Evolutionary conservation across 2,797 vertebrate genomes (phyloP), one percentile per base, ranked within the genome.

Genomic region (Apogon talboti): DNA sequence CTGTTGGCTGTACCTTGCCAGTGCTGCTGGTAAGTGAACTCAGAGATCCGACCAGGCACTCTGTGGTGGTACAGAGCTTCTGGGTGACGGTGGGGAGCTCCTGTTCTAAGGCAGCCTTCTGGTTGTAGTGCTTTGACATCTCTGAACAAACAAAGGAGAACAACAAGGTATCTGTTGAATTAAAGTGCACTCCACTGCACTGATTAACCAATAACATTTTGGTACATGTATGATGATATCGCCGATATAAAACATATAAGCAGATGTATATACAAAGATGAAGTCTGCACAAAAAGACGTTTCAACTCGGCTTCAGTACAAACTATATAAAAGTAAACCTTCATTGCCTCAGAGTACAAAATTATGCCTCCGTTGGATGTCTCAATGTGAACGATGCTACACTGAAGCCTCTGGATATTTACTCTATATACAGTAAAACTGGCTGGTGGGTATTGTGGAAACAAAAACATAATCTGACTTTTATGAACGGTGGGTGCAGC

Each of bases 21-120:
- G 93, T 95, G 93, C 88, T 94, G 83, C 92, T 98, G 82, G 94
- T 95, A 81, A 99, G 92, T 2, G 95, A 95, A 16, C 94, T 93
- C 43, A 97, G 54, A 19, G 98, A 98, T 28, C 96, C 96, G 49
- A 99, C 92, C 84, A 99, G 93, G 79, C 98, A 99, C 75, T 99
- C 97, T 13, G 98, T 97, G 45, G 98, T 99, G 81, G 96, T 99
- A 55, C 94, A 74, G 43, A 99, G 94, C 86, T 99, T 99, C 93
- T 99, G 96, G 0, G 97, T 97, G 81, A 95, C 86, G 13, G 94
- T 96, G 50, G 98, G 96, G 76, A 98, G 90, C 46, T 98, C 96
- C 78, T 95, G 95, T 77, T 99, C 98, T 72, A 98, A 90, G 63
- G 91, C 41, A 52, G 95, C 95, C 91, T 99, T 99, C 81, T 98